These are phyloP conservation scores for Pithys albifrons DNA, from an alignment of 2,113 vertebrate genomes.

Conservation along the genomic window DNA sequence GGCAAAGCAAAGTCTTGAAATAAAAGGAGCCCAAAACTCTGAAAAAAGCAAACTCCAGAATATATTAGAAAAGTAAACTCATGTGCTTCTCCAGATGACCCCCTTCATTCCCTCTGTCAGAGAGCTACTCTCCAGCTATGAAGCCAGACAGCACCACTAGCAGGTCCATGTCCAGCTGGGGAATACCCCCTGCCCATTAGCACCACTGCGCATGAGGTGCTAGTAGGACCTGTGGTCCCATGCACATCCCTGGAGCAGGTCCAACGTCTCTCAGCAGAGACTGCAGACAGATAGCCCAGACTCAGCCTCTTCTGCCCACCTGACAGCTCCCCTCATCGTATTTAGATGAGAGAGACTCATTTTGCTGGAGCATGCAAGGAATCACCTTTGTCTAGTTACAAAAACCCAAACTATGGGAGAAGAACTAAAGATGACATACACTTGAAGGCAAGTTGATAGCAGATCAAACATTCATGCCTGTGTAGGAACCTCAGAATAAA, in stretches of 20 bases:
- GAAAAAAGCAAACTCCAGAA: not conserved
- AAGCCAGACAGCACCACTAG: not conserved
- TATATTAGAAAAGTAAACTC: not conserved
- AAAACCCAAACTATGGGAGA: not conserved
- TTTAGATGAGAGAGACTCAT: not conserved
- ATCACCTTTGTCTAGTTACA: not conserved
- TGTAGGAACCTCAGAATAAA: not conserved
- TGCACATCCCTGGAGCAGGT: accelerated
- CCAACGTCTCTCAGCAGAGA: not conserved
- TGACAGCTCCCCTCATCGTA: not conserved
- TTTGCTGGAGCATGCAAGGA: not conserved
- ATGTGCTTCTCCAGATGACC: not conserved
- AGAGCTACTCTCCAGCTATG: not conserved
- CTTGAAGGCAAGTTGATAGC: not conserved
- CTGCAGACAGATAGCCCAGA: not conserved
- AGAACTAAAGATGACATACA: not conserved
- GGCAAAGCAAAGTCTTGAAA: not conserved
- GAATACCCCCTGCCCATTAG: not conserved
- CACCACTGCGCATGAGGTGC: accelerated
- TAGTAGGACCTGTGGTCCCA: not conserved
- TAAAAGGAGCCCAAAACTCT: not conserved
- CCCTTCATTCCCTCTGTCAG: not conserved
- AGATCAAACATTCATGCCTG: not conserved
- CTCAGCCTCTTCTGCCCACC: not conserved
- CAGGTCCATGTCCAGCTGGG: not conserved